Evolutionary conservation across 2,797 vertebrate species (phyloP), one percentile per base, ranked within the genome.

Genomic region (Bradypodion ventrale): DNA sequence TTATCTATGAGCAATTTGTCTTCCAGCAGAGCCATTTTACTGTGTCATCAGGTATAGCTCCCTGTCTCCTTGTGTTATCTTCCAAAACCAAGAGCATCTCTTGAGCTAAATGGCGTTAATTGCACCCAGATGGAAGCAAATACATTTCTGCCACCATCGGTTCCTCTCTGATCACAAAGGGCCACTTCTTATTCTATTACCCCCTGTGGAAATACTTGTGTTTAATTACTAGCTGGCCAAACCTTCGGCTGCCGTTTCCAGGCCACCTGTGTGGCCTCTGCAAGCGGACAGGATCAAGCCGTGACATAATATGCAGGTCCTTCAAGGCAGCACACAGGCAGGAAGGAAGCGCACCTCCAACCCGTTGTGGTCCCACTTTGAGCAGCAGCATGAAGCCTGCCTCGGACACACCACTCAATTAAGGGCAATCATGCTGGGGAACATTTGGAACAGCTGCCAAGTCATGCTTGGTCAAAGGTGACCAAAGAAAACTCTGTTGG

Each of bases 131-230:
- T 89, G 75, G 86, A 90, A 89, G 89, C 83, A 92, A 35, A 83
- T 84, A 84, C 88, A 91, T 2, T 5, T 0, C 75, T 6, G 19
- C 84, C 87, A 1, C 90, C 88, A 88, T 85, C 72, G 85, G 91
- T 92, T 90, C 35, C 86, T 88, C 89, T 90, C 85, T 59, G 88
- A 79, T 86, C 83, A 82, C 42, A 0, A 44, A 85, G 87, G 82
- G 87, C 90, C 93, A 88, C 83, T 95, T 93, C 86, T 93, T 94
- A 91, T 93, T 93, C 90, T 92, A 87, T 94, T 87, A 89, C 87
- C 85, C 93, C 92, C 85, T 92, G 81, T 89, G 87, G 90, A 79
- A 80, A 87, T 76, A 75, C 84, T 85, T 89, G 89, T 90, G 87
- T 88, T 93, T 88, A 89, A 89, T 94, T 93, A 93, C 90, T 72